phyloP scores from a whole-genome alignment of 2,888 invertebrate species.

The Muscina levida region DNA sequence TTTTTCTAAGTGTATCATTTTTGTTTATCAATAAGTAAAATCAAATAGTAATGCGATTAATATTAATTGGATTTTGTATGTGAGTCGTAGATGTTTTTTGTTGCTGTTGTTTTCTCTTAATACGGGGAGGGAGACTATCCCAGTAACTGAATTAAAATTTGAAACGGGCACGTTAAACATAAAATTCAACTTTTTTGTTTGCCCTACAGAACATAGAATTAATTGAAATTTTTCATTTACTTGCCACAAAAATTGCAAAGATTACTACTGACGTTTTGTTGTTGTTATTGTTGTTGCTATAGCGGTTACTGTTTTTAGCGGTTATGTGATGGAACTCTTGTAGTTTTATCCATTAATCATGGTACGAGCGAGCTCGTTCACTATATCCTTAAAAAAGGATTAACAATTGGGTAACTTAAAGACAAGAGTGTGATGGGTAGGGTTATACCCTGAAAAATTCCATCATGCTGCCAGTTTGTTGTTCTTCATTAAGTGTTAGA shows the following conservation, averaged over 20 bases:
- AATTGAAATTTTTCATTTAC: constrained; percentile 11
- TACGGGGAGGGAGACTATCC: too few relatives aligned
- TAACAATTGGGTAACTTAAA: too few relatives aligned
- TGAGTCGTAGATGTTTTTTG: constrained; percentile 33
- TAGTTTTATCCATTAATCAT: constrained; percentile 14
- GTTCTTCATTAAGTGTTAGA: constrained; percentile 63
- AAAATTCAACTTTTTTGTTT: constrained; percentile 32
- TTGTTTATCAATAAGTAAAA: constrained; percentile 48
- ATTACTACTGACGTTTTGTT: too few relatives aligned
- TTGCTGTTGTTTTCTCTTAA: too few relatives aligned
- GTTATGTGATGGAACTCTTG: neutral
- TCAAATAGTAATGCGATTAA: constrained; percentile 61
- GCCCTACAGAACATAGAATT: constrained; percentile 6
- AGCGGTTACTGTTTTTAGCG: too few relatives aligned
- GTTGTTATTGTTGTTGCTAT: too few relatives aligned
- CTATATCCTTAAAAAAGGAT: too few relatives aligned
- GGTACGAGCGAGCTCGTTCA: too few relatives aligned
- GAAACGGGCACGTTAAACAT: constrained; percentile 4
- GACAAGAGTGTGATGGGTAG: too few relatives aligned
- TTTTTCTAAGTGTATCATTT: constrained; percentile 24
- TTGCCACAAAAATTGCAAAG: constrained; percentile 12
- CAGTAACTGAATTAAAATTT: constrained; percentile 17
- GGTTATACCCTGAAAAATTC: constrained; percentile 17
- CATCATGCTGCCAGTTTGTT: constrained; percentile 46
- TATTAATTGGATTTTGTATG: constrained; percentile 57